Evolutionary conservation across 2,888 invertebrate genomes (phyloP), one percentile per base, ranked within the genome.

Genomic region (Noctuana brunneofusca): DNA sequence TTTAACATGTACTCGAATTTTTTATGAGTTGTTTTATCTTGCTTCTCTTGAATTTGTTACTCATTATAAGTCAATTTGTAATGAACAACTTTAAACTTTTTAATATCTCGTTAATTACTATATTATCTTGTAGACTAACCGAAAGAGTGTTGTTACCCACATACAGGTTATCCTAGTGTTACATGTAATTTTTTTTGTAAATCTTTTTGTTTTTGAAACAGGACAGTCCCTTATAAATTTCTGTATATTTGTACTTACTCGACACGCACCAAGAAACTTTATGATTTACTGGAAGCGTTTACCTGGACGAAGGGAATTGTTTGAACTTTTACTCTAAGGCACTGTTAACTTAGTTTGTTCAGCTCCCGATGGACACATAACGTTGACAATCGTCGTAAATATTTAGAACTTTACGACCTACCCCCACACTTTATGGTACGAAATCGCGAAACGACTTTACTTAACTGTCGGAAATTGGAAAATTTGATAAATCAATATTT

Each of bases 201-300:
- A n/a, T n/a, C n/a, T n/a, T n/a, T n/a, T n/a, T n/a, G n/a, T n/a
- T n/a, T n/a, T n/a, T n/a, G n/a, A 18, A 43, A 43, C 18, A 2
- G 18, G 43, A 16, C 12, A 8, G 12, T 12, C 20, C 20, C 49
- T 22, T 20, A 49, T 24, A n/a, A 27, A 43, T 18, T 12, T 49
- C 48, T 35, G 35, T 57, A 16, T 49, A 16, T 57, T 49, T 6
- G 24, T 16, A 56, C 30, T 41, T 16, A 56, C 30, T 18, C n/a
- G 6, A 12, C 14, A 46, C 32, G 6, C 46, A 24, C 54, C 12
- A 46, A 24, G 11, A 6, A 54, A 54, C 24, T 49, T 62, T 62
- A 62, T 55, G 60, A 62, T 62, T 38, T 62, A 38, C 54, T 24
- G n/a, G 24, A 62, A 46, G 9, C 48, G 48, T 55, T 62, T 62